Conservation (phyloP, 2,888 invertebrate species). For the Eulithis testata region DNA sequence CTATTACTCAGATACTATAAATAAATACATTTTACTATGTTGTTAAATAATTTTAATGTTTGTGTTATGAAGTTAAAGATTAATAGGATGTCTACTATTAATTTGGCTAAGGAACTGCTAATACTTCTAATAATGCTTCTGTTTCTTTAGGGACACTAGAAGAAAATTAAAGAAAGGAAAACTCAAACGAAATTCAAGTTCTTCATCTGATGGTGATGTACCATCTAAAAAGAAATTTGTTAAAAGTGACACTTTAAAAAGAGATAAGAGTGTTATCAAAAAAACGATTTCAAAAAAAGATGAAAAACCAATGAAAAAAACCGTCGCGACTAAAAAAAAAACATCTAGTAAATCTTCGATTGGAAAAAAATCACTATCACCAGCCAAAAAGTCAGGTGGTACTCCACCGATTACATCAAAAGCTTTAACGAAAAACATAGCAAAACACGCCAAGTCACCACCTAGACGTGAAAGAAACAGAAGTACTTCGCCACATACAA, state of each 20-base stretch:
- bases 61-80: no score
- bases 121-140: constrained; percentile 27
- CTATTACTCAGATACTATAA: no score
- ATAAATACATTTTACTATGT: no score
- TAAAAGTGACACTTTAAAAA: constrained; percentile 70
- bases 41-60: no score
- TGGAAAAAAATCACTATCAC: constrained; percentile 79
- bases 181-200: constrained; percentile 85
- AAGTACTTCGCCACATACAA: constrained; percentile 70
- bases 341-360: constrained; percentile 63
- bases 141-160: constrained; percentile 68
- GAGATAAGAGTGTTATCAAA: constrained; percentile 76
- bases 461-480: constrained; percentile 73
- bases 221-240: constrained; percentile 82
- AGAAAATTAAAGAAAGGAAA: constrained; percentile 82
- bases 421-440: constrained; percentile 64
- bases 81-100: no score
- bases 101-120: no score
- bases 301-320: constrained; percentile 71
- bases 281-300: constrained; percentile 75
- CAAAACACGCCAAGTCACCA: constrained; percentile 79
- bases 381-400: constrained; percentile 79
- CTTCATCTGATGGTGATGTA: constrained; percentile 87
- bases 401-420: constrained; percentile 80
- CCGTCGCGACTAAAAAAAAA: constrained; percentile 69